These are phyloP conservation scores for Zygogramma bicolorata DNA, from an alignment of 2,888 invertebrate genomes.

Conservation along the genomic window DNA sequence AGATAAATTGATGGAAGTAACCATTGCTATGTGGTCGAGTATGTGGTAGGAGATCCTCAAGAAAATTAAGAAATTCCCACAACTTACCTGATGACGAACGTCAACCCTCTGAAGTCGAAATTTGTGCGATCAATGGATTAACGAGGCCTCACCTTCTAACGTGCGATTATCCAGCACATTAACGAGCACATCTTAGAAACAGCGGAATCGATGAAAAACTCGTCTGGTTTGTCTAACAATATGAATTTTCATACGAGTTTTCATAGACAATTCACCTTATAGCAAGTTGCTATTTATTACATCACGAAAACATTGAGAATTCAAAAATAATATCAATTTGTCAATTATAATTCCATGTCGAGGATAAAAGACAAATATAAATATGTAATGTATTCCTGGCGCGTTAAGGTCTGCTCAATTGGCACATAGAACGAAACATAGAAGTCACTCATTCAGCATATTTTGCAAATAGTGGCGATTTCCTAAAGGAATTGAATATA, in stretches of 20 bases:
- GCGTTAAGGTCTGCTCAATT: constrained; percentile 6
- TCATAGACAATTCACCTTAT: neutral
- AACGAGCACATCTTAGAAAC: too few relatives aligned
- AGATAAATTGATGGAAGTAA: too few relatives aligned
- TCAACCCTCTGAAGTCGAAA: too few relatives aligned
- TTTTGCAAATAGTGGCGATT: neutral
- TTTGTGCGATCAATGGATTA: too few relatives aligned
- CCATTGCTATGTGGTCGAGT: too few relatives aligned
- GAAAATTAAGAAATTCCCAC: too few relatives aligned
- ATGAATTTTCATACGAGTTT: neutral
- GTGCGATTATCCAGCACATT: too few relatives aligned
- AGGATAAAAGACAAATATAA: constrained; percentile 4
- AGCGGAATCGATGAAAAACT: neutral
- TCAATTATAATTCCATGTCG: constrained; percentile 4
- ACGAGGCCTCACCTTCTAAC: too few relatives aligned
- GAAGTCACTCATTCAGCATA: neutral
- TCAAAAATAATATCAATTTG: constrained; percentile 3
- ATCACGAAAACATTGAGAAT: constrained; percentile 2
- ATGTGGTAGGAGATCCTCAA: too few relatives aligned
- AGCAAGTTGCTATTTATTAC: neutral
- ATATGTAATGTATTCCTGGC: neutral
- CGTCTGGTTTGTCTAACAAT: neutral
- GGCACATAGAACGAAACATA: neutral
- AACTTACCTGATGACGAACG: too few relatives aligned
- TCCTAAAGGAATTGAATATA: neutral